Conservation (phyloP, 2,888 invertebrate genomes). For the Drosophila tripunctata region DNA sequence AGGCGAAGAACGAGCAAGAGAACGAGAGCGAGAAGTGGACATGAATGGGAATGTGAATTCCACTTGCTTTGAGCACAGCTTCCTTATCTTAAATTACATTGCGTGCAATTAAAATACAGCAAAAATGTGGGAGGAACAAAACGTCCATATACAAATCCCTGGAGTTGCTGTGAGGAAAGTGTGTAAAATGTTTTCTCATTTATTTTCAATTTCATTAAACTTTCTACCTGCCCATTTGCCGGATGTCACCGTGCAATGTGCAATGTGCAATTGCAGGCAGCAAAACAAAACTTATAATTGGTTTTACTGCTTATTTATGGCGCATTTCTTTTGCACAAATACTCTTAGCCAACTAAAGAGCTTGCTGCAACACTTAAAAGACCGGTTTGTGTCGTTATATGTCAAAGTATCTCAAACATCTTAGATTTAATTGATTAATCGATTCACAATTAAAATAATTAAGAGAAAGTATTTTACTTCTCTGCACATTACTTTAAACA, state of each 20-base stretch:
- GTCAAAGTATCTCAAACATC: too few relatives aligned
- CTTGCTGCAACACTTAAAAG: not conserved
- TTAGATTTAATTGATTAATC: too few relatives aligned
- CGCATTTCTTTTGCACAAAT: conserved; percentile 67
- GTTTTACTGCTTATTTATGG: conserved; percentile 77
- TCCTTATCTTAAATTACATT: conserved; percentile 39
- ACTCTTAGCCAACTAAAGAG: conserved; percentile 35
- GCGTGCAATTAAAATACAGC: conserved; percentile 52
- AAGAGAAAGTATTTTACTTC: too few relatives aligned
- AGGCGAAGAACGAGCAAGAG: too few relatives aligned
- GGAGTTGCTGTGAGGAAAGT: conserved; percentile 9
- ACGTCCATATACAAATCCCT: conserved; percentile 31
- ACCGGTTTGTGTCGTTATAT: not conserved
- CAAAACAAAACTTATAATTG: conserved; percentile 78
- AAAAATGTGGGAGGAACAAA: conserved; percentile 17
- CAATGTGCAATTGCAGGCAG: conserved; percentile 66
- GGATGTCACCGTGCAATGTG: conserved; percentile 69
- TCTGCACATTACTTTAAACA: too few relatives aligned
- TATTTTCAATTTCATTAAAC: conserved; percentile 79
- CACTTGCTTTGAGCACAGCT: conserved; percentile 64
- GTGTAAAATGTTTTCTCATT: conserved; percentile 77
- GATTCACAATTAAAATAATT: too few relatives aligned
- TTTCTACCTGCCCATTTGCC: conserved; percentile 64
- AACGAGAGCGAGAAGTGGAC: conserved; percentile 22
- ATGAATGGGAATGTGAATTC: conserved; percentile 11